Percentiles rank a stretch among this genome's conserved stretches.
Evolutionary conservation across 2,888 invertebrate genomes (phyloP).

Genomic region (Caenorhabditis doughertyi): DNA sequence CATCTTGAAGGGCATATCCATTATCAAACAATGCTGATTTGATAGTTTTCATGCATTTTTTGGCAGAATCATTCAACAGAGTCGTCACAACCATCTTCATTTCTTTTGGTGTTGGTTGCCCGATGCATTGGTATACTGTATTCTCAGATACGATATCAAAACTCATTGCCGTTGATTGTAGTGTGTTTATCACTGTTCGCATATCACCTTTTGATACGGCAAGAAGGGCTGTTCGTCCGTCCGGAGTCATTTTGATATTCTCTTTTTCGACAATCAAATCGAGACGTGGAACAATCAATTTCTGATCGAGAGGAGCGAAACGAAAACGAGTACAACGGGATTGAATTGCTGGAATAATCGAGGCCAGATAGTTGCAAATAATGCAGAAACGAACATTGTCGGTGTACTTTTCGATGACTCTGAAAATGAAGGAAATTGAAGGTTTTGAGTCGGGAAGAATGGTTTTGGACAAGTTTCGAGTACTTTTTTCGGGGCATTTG

Average conservation of each 20-base stretch:
- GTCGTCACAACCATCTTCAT: constrained; percentile 92
- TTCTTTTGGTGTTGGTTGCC: constrained; percentile 93
- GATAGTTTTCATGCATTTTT: constrained; percentile 84
- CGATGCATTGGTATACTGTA: constrained; percentile 95
- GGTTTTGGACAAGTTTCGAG: no score
- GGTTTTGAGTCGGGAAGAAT: not conserved
- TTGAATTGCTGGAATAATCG: constrained; percentile 98
- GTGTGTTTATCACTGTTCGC: constrained; percentile 95
- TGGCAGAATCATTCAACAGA: constrained; percentile 85
- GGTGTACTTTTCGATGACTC: constrained; percentile 99
- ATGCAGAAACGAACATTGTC: constrained; percentile 98
- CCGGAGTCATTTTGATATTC: constrained; percentile 86
- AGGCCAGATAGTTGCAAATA: constrained; percentile 98
- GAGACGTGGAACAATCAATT: constrained; percentile 93
- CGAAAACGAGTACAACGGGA: constrained; percentile 85
- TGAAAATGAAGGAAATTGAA: constrained; percentile 10
- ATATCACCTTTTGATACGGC: constrained; percentile 96
- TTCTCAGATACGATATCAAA: constrained; percentile 92
- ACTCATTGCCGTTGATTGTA: constrained; percentile 92
- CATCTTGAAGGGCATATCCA: constrained; percentile 94
- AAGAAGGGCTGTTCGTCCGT: constrained; percentile 92
- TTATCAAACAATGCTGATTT: constrained; percentile 89
- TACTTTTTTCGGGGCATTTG: no score
- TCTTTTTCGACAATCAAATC: constrained; percentile 86
- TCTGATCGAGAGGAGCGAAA: constrained; percentile 84